Percentiles rank a stretch among this genome's conserved stretches.
phyloP scores from a whole-genome alignment of 1,140 invertebrate species.

The Zaprionus ornatus region DNA sequence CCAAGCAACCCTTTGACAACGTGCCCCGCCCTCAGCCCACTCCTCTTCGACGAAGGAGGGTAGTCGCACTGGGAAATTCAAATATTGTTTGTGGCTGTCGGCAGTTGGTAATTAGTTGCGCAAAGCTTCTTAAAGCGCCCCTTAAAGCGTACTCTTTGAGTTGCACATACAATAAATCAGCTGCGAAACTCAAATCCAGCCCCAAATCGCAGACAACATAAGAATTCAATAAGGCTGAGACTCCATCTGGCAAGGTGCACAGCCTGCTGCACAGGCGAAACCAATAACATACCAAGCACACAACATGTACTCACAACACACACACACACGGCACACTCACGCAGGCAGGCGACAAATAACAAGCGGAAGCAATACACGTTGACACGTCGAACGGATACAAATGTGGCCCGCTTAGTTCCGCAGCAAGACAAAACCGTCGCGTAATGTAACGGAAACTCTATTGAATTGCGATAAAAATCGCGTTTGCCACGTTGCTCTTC shows the following conservation, averaged over 20 bases:
- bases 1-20: slow-evolving; percentile 59
- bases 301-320: slow-evolving; percentile 6
- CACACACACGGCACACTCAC: slow-evolving; percentile 22
- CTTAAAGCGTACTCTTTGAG: slow-evolving; percentile 18
- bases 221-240: slow-evolving; percentile 73
- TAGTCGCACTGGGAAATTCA: slow-evolving; percentile 25
- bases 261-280: slow-evolving; percentile 45
- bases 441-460: slow-evolving; percentile 81
- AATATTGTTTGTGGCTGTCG: slow-evolving; percentile 57
- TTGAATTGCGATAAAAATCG: slow-evolving; percentile 81
- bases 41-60: neutral
- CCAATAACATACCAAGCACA: slow-evolving; percentile 40
- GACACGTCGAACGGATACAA: slow-evolving; percentile 80
- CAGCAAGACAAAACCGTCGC: slow-evolving; percentile 68
- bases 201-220: slow-evolving; percentile 73
- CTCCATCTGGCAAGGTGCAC: slow-evolving; percentile 41
- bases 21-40: neutral
- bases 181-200: slow-evolving; percentile 61
- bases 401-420: slow-evolving; percentile 79
- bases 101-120: slow-evolving; percentile 57
- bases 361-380: slow-evolving; percentile 79
- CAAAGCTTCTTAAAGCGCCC: slow-evolving; percentile 18
- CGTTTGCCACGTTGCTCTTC: slow-evolving; percentile 64
- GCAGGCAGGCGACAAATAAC: slow-evolving; percentile 36
- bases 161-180: slow-evolving; percentile 75